Percentiles rank a stretch among this genome's conserved stretches.
phyloP scores from a whole-genome alignment of 1,140 invertebrate species.

The Bilobella aurantiaca region DNA sequence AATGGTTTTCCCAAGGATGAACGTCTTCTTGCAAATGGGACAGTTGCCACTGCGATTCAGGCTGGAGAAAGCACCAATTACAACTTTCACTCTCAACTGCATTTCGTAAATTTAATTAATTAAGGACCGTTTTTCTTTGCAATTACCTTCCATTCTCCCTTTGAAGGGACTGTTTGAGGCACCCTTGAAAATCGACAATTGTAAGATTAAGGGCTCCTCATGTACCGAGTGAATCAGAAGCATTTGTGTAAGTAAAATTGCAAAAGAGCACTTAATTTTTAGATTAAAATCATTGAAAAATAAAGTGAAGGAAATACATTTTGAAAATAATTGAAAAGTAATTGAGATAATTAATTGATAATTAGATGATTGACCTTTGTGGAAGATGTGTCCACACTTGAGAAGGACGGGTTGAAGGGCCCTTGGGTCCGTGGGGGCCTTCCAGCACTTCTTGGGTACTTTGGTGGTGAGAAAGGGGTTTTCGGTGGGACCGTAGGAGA shows the following conservation, averaged over 20 bases:
- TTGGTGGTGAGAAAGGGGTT: not conserved
- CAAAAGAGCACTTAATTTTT: too few species aligned
- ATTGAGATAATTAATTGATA: too few species aligned
- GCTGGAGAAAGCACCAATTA: too few species aligned
- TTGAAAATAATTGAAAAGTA: too few species aligned
- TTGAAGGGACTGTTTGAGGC: not conserved
- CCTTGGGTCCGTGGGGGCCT: not conserved
- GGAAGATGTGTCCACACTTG: not conserved
- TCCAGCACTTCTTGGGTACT: not conserved
- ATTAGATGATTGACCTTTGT: not conserved
- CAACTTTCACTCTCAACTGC: not conserved
- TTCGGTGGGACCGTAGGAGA: not conserved
- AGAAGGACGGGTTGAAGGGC: not conserved
- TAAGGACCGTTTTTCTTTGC: not conserved
- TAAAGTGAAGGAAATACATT: not conserved
- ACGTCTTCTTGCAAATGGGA: not conserved
- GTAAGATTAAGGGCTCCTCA: too few species aligned
- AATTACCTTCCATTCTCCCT: not conserved
- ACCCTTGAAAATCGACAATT: too few species aligned
- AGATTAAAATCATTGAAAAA: too few species aligned
- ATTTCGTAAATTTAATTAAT: not conserved
- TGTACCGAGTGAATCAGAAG: too few species aligned
- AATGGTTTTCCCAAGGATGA: not conserved
- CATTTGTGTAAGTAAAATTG: too few species aligned
- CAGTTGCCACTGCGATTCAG: not conserved